Evolutionary conservation across 2,797 vertebrate species (phyloP), one percentile per base, ranked within the genome.

Genomic region (Schizothorax lantsangensis): DNA sequence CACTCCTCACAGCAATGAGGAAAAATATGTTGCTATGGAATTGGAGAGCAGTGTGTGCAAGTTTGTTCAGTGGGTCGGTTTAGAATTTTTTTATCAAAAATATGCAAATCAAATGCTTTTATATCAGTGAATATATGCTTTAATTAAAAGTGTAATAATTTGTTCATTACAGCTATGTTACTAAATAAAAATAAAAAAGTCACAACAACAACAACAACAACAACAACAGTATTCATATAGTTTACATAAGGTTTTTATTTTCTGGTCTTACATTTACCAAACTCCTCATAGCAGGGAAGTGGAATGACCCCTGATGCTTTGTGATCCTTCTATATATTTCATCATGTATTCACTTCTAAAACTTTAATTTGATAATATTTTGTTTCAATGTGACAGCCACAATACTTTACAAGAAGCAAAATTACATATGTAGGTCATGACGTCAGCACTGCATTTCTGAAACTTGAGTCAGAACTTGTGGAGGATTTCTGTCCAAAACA

Each of bases 381-480:
- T 84, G 47, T 40, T 83, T 49, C 49, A 45, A 9, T 47, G 26
- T 52, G 71, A 47, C 73, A 86, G 54, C 19, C 23, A 78, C 45
- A 26, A 1, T 87, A 79, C 73, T 79, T 74, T 17, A 86, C 43
- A 69, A 79, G 78, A 85, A 87, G 87, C 75, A 81, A 54, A 87
- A 68, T 30, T 49, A 74, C 23, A 87, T 52, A 78, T 71, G 21
- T 72, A 88, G 88, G 89, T 72, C 59, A 77, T 92, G 92, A 93
- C 84, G 80, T 93, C 89, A 90, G 88, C 88, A 71, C 86, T 83
- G 79, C 83, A 88, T 91, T 83, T 91, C 86, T 92, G 88, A 84
- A 83, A 91, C 72, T 49, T 89, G 81, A 91, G 88, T 75, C 87
- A 88, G 86, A 47, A 79, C 59, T 62, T 47, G 45, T 2, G 1